Conservation (phyloP, 2,113 vertebrate species). For the Elaphurus davidianus region DNA sequence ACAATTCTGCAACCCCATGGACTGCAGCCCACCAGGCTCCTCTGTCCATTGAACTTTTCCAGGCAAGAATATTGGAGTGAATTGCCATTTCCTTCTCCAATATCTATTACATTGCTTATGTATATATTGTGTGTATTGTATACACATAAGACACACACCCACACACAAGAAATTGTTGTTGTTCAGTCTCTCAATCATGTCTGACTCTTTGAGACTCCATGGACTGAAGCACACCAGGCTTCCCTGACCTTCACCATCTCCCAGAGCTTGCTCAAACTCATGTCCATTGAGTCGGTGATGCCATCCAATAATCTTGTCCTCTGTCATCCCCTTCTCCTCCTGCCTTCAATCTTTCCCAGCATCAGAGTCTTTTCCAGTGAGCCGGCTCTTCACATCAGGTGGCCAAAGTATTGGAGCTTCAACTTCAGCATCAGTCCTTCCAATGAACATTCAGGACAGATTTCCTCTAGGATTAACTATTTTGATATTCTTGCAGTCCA, state of each 20-base stretch:
- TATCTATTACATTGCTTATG: background rate
- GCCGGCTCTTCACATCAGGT: background rate
- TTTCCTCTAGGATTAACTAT: background rate
- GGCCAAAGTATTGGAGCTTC: background rate
- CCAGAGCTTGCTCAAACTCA: background rate
- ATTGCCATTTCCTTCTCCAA: background rate
- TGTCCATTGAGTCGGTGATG: background rate
- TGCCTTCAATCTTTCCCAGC: background rate
- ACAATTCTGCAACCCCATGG: background rate
- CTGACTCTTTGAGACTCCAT: background rate
- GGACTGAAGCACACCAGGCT: background rate
- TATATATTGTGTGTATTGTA: background rate
- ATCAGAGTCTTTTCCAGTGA: background rate
- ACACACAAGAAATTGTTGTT: background rate
- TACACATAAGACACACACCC: background rate
- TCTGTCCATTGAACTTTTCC: background rate
- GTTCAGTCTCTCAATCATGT: background rate
- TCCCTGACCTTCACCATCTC: background rate
- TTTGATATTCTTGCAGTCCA: background rate
- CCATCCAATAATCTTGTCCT: background rate
- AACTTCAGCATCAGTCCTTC: background rate
- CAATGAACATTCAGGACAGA: background rate
- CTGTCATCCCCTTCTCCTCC: background rate
- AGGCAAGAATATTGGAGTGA: background rate
- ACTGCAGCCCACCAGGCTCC: background rate